phyloP scores from a whole-genome alignment of 1,140 invertebrate species.

The Ganaspis sp. region DNA sequence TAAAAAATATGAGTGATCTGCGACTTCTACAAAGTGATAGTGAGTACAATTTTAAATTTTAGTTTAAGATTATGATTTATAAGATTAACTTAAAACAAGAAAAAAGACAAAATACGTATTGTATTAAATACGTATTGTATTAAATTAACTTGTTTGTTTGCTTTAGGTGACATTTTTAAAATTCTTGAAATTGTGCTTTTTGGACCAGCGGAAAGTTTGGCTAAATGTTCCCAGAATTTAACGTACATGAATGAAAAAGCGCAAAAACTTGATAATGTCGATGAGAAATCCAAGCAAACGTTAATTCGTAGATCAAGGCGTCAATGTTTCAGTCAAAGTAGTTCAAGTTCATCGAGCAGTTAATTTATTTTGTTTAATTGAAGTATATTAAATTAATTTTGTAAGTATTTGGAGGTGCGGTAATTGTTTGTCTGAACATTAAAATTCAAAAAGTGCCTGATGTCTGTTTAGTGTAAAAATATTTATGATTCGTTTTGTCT shows the following conservation, averaged over 20 bases:
- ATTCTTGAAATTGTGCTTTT: neutral
- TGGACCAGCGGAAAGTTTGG: neutral
- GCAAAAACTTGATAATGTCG: neutral
- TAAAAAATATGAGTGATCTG: constrained; percentile 58
- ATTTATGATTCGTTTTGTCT: neutral
- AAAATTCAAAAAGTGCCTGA: too few species aligned
- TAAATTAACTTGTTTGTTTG: too few species aligned
- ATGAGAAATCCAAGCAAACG: neutral
- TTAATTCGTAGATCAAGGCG: neutral
- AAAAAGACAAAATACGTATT: too few species aligned
- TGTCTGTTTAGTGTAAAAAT: neutral
- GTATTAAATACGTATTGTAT: too few species aligned
- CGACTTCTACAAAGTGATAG: constrained; percentile 63
- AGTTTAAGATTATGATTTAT: too few species aligned
- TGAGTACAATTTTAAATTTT: constrained; percentile 45
- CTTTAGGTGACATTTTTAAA: neutral
- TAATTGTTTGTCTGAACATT: too few species aligned
- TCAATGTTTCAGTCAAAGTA: neutral
- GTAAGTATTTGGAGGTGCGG: too few species aligned
- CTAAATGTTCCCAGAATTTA: neutral
- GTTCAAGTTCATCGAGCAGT: too few species aligned
- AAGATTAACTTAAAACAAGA: too few species aligned
- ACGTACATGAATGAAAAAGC: neutral
- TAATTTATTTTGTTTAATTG: too few species aligned
- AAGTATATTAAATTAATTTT: too few species aligned